Base-by-base conservation (phyloP, 2,113 vertebrate species). In the Pteruthius melanotis region DNA sequence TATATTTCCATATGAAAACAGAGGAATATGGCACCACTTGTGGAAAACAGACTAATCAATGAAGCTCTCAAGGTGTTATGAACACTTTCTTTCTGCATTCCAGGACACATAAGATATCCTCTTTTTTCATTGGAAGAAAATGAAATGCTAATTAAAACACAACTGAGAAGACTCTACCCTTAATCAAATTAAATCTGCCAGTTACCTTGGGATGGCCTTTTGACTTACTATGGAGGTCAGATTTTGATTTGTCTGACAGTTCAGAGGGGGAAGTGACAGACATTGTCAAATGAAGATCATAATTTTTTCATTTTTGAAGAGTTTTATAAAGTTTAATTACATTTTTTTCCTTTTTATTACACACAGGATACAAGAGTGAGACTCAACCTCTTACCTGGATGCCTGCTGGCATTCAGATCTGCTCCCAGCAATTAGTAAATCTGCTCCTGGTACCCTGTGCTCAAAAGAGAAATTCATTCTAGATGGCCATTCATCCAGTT, bases 141-240 rank as follows among this genome's bases (percentile, higher is more conserved):
- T 52, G 10, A 94, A 75, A 61, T 63, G 40, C 33, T 91, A 87
- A 75, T 96, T 93, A 90, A 94, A 94, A 78, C 12, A 35, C 59
- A 75, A 13, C 31, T 57, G 45, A 90, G 82, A 83, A 83, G 20
- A 72, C 17, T 83, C 72, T 59, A 82, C 35, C 28, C 35, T 90
- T 75, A 85, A 84, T 66, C 21, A 83, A 85, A 66, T 77, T 37
- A 94, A 70, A 80, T 78, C 44, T 83, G 11, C 52, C 39, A n/a
- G 31, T 71, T 92, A 80, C 27, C 19, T 70, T 77, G 57, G 42
- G 40, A 66, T 37, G 19, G 31, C 33, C 33, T 83, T 94, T 92
- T 89, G 92, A 40, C 63, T 93, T 89, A 56, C 35, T 2, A 3
- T 52, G 59, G 54, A 45, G 33, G 56, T 61, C 10, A 15, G 49